Percentiles rank a stretch among this genome's conserved stretches.
These are phyloP conservation scores for Actenoides lindsayi DNA, from an alignment of 2,113 vertebrate species.

Conservation along the genomic window DNA sequence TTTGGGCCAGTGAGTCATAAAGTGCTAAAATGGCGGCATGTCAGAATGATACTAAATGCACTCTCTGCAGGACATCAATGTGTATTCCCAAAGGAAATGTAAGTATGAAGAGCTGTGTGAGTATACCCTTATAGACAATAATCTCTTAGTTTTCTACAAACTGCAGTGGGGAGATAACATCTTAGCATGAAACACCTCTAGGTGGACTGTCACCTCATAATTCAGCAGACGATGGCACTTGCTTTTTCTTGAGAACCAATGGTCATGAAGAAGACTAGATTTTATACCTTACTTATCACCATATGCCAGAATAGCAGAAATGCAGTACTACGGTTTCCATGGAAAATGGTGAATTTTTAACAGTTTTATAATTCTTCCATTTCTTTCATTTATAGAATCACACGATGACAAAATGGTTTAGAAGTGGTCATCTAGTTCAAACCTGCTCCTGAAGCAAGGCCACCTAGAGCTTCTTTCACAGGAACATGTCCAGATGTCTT, in stretches of 20 bases:
- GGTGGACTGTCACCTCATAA: not conserved
- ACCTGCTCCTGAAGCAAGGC: rapidly evolving
- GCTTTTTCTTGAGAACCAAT: not conserved
- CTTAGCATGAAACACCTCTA: not conserved
- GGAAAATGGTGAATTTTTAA: not conserved
- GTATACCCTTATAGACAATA: not conserved
- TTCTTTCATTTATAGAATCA: not conserved
- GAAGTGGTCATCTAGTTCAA: not conserved
- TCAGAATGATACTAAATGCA: not conserved
- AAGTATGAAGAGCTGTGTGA: not conserved
- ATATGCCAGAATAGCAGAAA: not conserved
- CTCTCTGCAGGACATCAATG: not conserved
- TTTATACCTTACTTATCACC: not conserved
- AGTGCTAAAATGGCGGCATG: not conserved
- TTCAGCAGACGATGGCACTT: not conserved
- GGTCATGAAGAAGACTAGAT: not conserved
- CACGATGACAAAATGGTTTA: not conserved
- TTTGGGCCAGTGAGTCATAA: not conserved
- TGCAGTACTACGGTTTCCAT: not conserved
- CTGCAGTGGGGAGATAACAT: not conserved
- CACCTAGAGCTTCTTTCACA: not conserved
- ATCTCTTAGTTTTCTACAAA: not conserved
- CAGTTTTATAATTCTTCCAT: not conserved
- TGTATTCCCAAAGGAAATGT: not conserved
- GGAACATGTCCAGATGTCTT: rapidly evolving